These are phyloP conservation scores for Drosophila nasuta DNA, from an alignment of 1,140 invertebrate genomes.

Conservation along the genomic window DNA sequence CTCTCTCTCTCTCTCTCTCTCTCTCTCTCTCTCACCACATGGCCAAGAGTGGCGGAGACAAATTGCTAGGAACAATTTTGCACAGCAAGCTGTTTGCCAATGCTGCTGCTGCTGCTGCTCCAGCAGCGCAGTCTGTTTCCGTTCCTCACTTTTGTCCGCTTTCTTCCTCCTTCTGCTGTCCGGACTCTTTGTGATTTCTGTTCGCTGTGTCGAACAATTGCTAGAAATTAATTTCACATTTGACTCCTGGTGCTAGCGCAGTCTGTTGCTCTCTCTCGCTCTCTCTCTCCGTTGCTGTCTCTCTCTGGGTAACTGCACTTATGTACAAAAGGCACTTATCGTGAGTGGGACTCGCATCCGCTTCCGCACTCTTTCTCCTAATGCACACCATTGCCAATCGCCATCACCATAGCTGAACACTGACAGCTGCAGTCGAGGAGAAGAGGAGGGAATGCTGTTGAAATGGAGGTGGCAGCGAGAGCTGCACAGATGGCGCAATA, in stretches of 20 bases:
- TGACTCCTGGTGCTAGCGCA: constrained; percentile 59
- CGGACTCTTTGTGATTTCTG: constrained; percentile 53
- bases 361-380: constrained; percentile 55
- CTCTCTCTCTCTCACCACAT: not conserved
- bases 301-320: constrained; percentile 45
- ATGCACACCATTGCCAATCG: constrained; percentile 54
- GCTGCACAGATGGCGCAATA: constrained; percentile 31
- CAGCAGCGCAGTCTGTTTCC: constrained; percentile 6
- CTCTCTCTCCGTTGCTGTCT: not conserved
- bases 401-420: not conserved
- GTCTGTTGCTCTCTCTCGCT: not conserved
- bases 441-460: not conserved
- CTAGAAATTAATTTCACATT: constrained; percentile 68
- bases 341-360: constrained; percentile 62
- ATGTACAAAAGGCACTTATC: constrained; percentile 67
- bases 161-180: not conserved
- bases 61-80: constrained; percentile 59
- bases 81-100: constrained; percentile 52
- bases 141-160: not conserved
- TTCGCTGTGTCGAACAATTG: constrained; percentile 62
- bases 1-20: not conserved
- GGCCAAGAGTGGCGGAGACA: constrained; percentile 47
- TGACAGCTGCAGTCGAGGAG: not conserved
- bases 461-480: not conserved
- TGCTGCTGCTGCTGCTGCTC: constrained; percentile 7